Conservation (phyloP, 1,140 invertebrate species). For the Dufourea novaeangliae region DNA sequence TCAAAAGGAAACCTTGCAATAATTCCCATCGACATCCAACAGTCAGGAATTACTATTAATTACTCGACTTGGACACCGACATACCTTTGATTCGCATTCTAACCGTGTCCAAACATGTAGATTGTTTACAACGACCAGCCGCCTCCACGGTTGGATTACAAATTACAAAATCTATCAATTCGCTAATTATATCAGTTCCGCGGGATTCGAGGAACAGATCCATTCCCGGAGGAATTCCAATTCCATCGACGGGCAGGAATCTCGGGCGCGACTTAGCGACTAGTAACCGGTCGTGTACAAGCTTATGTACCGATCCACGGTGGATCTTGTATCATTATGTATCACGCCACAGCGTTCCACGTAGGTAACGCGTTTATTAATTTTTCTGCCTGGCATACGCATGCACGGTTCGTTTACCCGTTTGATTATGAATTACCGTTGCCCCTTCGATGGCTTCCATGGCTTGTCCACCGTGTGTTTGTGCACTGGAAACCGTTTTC, state of each 20-base stretch:
- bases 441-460: not conserved
- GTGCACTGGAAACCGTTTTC: not conserved
- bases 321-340: conserved; percentile 7
- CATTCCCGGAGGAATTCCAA: conserved; percentile 46
- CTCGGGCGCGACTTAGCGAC: not conserved
- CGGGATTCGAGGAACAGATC: conserved; percentile 36
- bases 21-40: too few species aligned
- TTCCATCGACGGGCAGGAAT: conserved; percentile 31
- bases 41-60: too few species aligned
- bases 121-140: not conserved
- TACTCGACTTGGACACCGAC: too few species aligned
- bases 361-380: not conserved
- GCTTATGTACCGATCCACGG: not conserved
- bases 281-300: conserved; percentile 8
- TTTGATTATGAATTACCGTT: conserved; percentile 18
- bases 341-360: not conserved
- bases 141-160: not conserved
- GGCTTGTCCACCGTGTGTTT: not conserved
- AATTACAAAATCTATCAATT: conserved; percentile 3
- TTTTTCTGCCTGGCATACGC: not conserved
- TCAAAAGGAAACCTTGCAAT: too few species aligned
- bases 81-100: too few species aligned
- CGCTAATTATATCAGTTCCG: conserved; percentile 10
- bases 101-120: too few species aligned
- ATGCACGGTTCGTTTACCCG: conserved; percentile 6